Evolutionary conservation across 35 echinoderm and acorn worm species (phyloP), one percentile per base, ranked within the genome.

Genomic region (Eucidaris tribuloides): DNA sequence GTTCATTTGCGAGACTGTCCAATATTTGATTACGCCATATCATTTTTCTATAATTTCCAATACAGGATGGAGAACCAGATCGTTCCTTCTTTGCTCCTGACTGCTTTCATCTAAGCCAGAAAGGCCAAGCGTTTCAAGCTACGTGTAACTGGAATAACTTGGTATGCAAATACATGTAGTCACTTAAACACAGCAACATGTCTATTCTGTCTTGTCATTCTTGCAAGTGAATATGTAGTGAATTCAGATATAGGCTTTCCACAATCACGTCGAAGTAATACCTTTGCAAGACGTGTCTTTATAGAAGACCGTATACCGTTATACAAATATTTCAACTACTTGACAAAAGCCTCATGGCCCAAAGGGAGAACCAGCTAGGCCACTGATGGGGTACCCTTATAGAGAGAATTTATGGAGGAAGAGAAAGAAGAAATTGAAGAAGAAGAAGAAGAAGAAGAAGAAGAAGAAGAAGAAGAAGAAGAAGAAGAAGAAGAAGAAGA

Each of bases 51-150:
- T n/a, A n/a, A n/a, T n/a, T n/a, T n/a, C n/a, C n/a, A n/a, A n/a
- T n/a, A 42, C 24, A 91, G 89, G 71, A 88, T 80, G 91, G 85
- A 23, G 22, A 39, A 13, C 55, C 79, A 15, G 91, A 93, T 52
- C 58, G 50, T 41, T 58, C 59, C 3, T 92, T 58, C 55, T 76
- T 92, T 60, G 31, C 90, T 18, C 90, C 90, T 13, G 90, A 93
- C 64, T 93, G 91, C 65, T 93, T 93, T 30, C 91, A 93, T 45
- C 83, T 88, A 42, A 93, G 91, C 52, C 79, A 81, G n/a, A 93
- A 93, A 58, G 91, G 70, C 3, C 91, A 93, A 49, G 64, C 84
- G 13, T 78, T 57, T 22, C 52, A 62, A 17, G 91, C 84, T 7
- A 71, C 54, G 20, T 50, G 33, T n/a, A 79, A 88, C 17, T 93